Evolutionary conservation across 2,888 invertebrate species (phyloP).

Genomic region (Drepanosiphum platanoidis): DNA sequence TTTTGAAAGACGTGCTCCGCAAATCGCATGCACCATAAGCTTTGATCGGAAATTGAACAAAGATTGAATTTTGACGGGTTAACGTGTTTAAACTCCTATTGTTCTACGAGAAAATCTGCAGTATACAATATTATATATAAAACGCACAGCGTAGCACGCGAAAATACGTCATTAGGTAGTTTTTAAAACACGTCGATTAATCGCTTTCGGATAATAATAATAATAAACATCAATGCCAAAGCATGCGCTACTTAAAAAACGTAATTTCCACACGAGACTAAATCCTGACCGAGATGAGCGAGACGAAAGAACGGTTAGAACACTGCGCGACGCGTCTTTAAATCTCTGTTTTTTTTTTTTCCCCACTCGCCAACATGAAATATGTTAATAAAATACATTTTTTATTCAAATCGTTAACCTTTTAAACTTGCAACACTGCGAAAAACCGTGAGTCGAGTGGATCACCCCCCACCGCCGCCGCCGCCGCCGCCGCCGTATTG

Average conservation of each 20-base stretch:
- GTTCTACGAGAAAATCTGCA: not conserved
- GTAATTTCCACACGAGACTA: not conserved
- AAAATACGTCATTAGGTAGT: not conserved
- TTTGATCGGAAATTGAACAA: not conserved
- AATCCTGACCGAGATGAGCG: not conserved
- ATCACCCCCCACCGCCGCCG: not conserved
- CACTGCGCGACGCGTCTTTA: not conserved
- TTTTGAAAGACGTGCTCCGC: not conserved
- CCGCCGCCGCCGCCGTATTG: not conserved
- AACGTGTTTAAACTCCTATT: not conserved
- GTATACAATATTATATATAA: not conserved
- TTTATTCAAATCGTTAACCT: not conserved
- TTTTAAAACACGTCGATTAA: not conserved
- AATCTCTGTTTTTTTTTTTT: not conserved
- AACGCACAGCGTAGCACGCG: not conserved
- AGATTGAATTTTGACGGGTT: not conserved
- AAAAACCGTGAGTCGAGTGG: not conserved
- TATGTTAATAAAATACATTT: constrained; percentile 1
- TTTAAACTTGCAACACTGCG: not conserved
- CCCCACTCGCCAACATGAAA: not conserved
- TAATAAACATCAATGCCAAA: not conserved
- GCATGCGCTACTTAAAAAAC: not conserved
- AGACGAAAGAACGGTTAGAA: not conserved
- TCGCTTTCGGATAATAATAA: not conserved
- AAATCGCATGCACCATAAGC: not conserved